These are phyloP conservation scores for Porites cylindrica DNA, from an alignment of 92 coral and sea anemone genomes.

Conservation along the genomic window DNA sequence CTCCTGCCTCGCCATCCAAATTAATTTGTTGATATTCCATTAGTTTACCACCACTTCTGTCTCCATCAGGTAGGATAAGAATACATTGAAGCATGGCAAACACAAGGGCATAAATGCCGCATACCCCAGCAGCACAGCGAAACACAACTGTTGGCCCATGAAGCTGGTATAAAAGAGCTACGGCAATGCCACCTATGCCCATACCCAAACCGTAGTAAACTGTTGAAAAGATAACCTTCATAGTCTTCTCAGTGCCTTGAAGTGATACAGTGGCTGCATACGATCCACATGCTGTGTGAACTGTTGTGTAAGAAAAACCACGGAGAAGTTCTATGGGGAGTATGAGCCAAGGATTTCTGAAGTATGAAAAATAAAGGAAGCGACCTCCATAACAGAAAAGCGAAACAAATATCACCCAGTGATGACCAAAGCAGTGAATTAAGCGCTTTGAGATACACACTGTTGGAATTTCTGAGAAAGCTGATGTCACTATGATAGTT, in stretches of 20 bases:
- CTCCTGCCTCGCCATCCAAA: constrained; percentile 60
- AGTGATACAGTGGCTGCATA: constrained; percentile 84
- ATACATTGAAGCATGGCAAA: constrained; percentile 87
- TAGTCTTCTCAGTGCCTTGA: constrained; percentile 89
- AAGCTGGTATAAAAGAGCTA: constrained; percentile 83
- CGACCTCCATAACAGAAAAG: constrained; percentile 83
- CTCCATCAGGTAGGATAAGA: constrained; percentile 80
- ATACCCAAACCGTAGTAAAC: constrained; percentile 89
- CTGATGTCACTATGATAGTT: constrained; percentile 69
- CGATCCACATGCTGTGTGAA: constrained; percentile 85
- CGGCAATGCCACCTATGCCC: constrained; percentile 89
- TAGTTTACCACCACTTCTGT: constrained; percentile 71
- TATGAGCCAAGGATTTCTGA: constrained; percentile 72
- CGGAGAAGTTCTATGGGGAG: constrained; percentile 90
- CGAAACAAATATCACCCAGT: constrained; percentile 82
- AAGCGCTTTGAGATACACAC: constrained; percentile 75
- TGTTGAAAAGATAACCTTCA: constrained; percentile 80
- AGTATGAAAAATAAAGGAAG: constrained; percentile 86
- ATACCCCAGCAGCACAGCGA: constrained; percentile 96
- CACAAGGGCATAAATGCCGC: constrained; percentile 83
- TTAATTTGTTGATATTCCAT: constrained; percentile 74
- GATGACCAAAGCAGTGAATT: constrained; percentile 82
- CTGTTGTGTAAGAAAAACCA: constrained; percentile 84
- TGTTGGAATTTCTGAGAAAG: constrained; percentile 85
- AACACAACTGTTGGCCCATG: constrained; percentile 90